Evolutionary conservation across 2,797 vertebrate genomes (phyloP).

Genomic region (Myotis myotis): DNA sequence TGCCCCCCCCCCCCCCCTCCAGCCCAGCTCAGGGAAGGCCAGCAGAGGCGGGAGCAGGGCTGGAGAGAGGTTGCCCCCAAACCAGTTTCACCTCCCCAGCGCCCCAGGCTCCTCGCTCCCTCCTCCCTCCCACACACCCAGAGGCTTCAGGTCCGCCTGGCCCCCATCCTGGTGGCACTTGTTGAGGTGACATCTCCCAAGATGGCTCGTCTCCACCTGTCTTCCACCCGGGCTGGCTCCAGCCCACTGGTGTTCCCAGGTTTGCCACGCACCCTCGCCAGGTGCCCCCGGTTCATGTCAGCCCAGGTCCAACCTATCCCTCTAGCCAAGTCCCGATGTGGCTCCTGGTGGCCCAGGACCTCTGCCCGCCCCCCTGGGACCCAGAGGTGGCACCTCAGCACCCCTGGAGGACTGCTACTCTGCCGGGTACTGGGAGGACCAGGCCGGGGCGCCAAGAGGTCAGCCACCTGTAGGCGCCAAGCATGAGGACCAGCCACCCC

Average conservation of each 20-base stretch:
- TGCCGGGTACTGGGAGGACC: neutral
- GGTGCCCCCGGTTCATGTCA: neutral
- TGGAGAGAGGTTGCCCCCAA: neutral
- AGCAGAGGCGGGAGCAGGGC: neutral
- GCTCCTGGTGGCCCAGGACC: neutral
- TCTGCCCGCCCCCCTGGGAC: neutral
- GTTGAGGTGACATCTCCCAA: neutral
- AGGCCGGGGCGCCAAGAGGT: neutral
- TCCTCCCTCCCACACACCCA: neutral
- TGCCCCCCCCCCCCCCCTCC: conserved; percentile 27
- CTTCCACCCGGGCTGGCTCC: neutral
- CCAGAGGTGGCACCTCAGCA: neutral
- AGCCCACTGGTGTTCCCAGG: neutral
- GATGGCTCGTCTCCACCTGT: neutral
- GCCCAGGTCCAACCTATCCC: neutral
- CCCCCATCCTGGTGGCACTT: neutral
- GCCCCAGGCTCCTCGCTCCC: accelerated
- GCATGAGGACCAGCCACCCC: neutral
- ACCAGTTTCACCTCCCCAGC: neutral
- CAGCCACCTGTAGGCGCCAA: neutral
- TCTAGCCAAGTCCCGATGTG: neutral
- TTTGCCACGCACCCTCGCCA: neutral
- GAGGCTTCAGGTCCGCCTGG: neutral
- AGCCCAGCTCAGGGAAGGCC: conserved; percentile 34
- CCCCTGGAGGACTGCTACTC: neutral